Base-by-base conservation (phyloP, 2,113 vertebrate species). In the Oxygymnocypris stewartii region DNA sequence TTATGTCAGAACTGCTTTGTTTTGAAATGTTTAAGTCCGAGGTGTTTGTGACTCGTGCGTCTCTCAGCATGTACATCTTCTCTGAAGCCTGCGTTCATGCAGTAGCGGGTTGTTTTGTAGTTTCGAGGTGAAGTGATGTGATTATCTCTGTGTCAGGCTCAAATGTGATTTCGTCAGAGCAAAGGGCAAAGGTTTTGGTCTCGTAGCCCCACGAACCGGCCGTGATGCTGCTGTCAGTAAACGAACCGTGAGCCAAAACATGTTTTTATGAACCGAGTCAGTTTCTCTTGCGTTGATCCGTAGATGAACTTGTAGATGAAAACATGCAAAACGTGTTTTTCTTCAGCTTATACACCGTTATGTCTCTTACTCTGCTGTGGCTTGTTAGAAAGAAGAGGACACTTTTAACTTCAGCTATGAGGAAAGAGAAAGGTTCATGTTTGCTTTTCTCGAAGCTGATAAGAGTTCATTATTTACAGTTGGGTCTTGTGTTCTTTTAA, bases 141-240 rank as follows among this genome's bases (percentile, higher is more conserved):
- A 20, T 83, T 83, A 83, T 82, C 79, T 82, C 57, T 67, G 35
- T 47, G 57, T 82, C 88, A 63, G 59, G 3, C n/a, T 84, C 89
- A 88, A 85, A 90, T n/a, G 75, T 77, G 84, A 90, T 86, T 51
- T 76, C 89, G 93, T 94, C 93, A 93, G 92, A 91, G 90, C 93
- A 86, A 93, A 93, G 93, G 91, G 89, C 91, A 88, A 90, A 82
- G 85, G 71, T 86, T 87, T 84, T 69, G 10, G n/a, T n/a, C n/a
- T n/a, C n/a, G n/a, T n/a, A n/a, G n/a, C n/a, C n/a, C n/a, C 54
- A 47, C 61, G n/a, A 80, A 47, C 28, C 63, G 16, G 67, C 49
- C 16, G 49, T 49, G 25, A 28, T 12, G 57, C 20, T 61, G 73
- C 84, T 67, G 73, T 84, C 84, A 82, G 86, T 59, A 75, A 85